A percentile compares a stretch with the other conserved stretches of the same genome.
phyloP scores from a whole-genome alignment of 2,113 vertebrate genomes.

The Leucosticte australis region DNA sequence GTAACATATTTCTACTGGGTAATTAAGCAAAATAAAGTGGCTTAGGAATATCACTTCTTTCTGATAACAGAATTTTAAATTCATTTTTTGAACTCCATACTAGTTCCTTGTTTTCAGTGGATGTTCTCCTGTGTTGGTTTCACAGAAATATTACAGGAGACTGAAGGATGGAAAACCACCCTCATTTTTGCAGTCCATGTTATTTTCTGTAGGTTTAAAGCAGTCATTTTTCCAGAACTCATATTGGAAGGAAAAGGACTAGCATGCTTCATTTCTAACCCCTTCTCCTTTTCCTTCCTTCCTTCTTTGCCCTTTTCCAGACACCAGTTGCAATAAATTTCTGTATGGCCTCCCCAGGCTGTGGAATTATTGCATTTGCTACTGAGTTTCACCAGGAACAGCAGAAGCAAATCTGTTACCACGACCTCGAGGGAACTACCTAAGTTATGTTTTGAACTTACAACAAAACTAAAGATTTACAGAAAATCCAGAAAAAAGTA shows the following conservation, averaged over 20 bases:
- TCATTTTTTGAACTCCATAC: background rate
- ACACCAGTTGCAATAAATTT: background rate
- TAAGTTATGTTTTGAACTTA: background rate
- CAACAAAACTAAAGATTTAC: background rate
- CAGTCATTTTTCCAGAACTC: background rate
- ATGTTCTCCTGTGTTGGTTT: background rate
- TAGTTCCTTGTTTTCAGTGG: background rate
- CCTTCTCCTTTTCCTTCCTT: background rate
- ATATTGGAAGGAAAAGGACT: background rate
- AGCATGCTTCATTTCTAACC: background rate
- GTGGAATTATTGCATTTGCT: background rate
- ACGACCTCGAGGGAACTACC: background rate
- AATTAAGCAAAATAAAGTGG: background rate
- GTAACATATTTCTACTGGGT: background rate
- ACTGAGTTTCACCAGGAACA: background rate
- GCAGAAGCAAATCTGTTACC: background rate
- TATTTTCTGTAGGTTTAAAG: background rate
- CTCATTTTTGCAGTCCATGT: background rate
- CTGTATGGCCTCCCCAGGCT: background rate
- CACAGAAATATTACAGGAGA: background rate
- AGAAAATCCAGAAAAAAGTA: background rate
- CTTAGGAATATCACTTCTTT: background rate
- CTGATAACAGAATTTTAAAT: background rate
- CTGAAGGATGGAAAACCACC: background rate
- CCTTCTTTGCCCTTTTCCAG: background rate